Evolutionary conservation across 2,888 invertebrate species (phyloP).

Genomic region (Emesis russula): DNA sequence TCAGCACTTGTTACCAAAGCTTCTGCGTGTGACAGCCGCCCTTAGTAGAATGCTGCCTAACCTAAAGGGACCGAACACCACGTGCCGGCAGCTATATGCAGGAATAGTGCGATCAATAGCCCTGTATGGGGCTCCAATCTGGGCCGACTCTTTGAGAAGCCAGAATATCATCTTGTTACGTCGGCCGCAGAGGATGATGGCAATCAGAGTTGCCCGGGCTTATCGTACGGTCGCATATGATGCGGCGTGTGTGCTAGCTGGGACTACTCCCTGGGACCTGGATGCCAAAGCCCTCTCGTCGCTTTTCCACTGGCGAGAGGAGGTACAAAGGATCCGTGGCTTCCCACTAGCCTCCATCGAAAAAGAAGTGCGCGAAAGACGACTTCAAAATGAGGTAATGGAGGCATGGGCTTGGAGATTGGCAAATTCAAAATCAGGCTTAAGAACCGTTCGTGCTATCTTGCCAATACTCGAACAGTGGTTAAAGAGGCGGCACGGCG

Average conservation of each 20-base stretch:
- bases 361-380: too few relatives aligned
- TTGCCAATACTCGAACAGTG: too few relatives aligned
- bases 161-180: not conserved
- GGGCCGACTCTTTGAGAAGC: not conserved
- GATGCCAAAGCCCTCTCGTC: not conserved
- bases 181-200: not conserved
- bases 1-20: not conserved
- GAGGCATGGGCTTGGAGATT: too few relatives aligned
- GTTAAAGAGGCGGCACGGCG: too few relatives aligned
- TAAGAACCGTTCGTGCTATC: too few relatives aligned
- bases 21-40: not conserved
- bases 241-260: not conserved
- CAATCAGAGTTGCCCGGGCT: not conserved
- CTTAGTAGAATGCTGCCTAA: conserved; percentile 5
- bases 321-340: too few relatives aligned
- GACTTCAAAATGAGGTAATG: too few relatives aligned
- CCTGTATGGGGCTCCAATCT: not conserved
- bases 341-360: too few relatives aligned
- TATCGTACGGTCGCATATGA: not conserved
- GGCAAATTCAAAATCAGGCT: too few relatives aligned
- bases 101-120: not conserved
- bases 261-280: not conserved
- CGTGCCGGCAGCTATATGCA: not conserved
- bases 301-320: too few relatives aligned
- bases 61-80: not conserved